A percentile compares a stretch with the other conserved stretches of the same genome.
phyloP scores from a whole-genome alignment of 2,113 vertebrate species.

The Anolis sagrei region DNA sequence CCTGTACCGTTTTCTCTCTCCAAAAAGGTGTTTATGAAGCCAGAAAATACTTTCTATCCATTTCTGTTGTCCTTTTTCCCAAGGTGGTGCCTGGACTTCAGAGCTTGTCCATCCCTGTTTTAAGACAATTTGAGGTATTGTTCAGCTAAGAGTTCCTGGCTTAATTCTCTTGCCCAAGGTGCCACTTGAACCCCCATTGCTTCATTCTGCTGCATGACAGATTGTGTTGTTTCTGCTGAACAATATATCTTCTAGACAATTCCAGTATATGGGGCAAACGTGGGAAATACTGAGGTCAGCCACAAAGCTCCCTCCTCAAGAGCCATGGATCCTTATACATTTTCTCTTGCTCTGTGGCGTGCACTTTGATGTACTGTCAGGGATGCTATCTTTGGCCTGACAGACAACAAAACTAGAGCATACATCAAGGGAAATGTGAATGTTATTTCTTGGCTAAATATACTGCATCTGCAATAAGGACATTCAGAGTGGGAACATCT shows the following conservation, averaged over 20 bases:
- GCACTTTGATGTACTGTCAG: background rate
- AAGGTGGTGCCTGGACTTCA: too few species aligned
- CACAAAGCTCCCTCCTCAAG: background rate
- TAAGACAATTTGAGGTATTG: too few species aligned
- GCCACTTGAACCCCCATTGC: too few species aligned
- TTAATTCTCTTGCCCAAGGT: background rate
- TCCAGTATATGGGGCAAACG: background rate
- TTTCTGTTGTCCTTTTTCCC: too few species aligned
- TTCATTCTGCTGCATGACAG: background rate
- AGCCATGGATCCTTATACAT: background rate
- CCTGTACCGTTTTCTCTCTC: too few species aligned
- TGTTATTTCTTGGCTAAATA: constrained; percentile 1
- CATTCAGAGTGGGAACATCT: background rate
- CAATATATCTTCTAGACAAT: background rate
- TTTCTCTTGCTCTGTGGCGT: background rate
- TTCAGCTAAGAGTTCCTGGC: background rate
- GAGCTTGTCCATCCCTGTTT: too few species aligned
- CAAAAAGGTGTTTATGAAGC: too few species aligned
- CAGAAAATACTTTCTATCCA: too few species aligned
- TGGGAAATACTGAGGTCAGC: background rate
- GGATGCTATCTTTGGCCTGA: constrained; percentile 14
- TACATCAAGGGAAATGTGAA: constrained; percentile 20
- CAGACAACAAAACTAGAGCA: constrained; percentile 21
- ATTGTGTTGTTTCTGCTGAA: too few species aligned
- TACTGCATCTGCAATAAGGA: constrained; percentile 11